Percentiles rank a stretch among this genome's conserved stretches.
These are phyloP conservation scores for Nilaparvata lugens DNA, from an alignment of 1,140 invertebrate species.

Conservation along the genomic window DNA sequence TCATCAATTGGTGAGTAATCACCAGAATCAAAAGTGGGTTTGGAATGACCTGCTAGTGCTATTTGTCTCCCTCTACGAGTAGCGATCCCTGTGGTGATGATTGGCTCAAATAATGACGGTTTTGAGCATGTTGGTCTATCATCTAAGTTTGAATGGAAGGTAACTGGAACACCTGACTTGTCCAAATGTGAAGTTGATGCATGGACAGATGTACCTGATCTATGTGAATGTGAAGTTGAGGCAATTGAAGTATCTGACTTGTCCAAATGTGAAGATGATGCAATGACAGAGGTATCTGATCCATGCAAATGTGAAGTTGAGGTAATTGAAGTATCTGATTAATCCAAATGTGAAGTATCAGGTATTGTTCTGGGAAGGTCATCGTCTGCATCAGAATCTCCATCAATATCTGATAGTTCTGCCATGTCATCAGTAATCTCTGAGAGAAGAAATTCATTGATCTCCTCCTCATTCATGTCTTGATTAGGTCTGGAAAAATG, in stretches of 20 bases:
- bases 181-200: not conserved
- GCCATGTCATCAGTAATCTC: slow-evolving; percentile 8
- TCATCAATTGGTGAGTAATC: no score
- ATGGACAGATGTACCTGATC: no score
- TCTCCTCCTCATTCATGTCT: not conserved
- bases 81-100: no score
- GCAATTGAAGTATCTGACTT: not conserved
- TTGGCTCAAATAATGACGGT: no score
- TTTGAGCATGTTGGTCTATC: no score
- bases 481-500: no score
- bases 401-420: slow-evolving; percentile 6
- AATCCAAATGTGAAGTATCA: not conserved
- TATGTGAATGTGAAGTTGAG: not conserved
- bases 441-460: not conserved
- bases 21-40: not conserved
- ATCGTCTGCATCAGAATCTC: slow-evolving; percentile 13
- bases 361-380: not conserved
- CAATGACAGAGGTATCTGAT: not conserved
- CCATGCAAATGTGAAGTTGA: not conserved
- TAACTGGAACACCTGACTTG: no score
- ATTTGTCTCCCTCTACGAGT: not conserved
- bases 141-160: no score
- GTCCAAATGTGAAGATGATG: not conserved
- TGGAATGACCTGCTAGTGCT: not conserved
- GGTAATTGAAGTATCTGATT: not conserved